These are phyloP conservation scores for Platycheirus albimanus DNA, from an alignment of 2,888 invertebrate species.

Conservation along the genomic window DNA sequence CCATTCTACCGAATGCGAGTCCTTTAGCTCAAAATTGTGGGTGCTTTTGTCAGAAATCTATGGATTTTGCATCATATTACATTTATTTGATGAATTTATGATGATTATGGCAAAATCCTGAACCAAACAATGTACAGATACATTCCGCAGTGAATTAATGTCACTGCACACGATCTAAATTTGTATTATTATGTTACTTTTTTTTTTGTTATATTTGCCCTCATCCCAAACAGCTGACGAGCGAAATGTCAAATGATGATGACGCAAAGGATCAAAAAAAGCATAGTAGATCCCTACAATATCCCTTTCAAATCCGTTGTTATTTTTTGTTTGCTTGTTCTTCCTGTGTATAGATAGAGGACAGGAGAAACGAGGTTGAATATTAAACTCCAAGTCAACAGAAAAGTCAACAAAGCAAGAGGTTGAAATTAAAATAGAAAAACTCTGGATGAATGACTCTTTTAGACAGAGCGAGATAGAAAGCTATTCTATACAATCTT, in stretches of 20 bases:
- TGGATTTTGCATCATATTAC: slow-evolving; percentile 51
- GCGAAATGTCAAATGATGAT: slow-evolving; percentile 57
- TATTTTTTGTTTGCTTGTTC: slow-evolving; percentile 16
- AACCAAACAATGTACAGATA: slow-evolving; percentile 14
- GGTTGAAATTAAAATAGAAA: slow-evolving; percentile 60
- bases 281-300: slow-evolving; percentile 23
- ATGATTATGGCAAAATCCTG: slow-evolving; percentile 28
- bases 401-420: slow-evolving; percentile 66
- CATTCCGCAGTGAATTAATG: slow-evolving; percentile 49
- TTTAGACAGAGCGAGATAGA: background rate
- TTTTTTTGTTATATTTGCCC: too few relatives aligned
- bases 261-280: slow-evolving; percentile 54
- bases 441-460: slow-evolving; percentile 27
- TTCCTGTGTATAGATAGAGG: slow-evolving; percentile 14
- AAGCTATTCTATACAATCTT: background rate
- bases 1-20: background rate
- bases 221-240: slow-evolving; percentile 58
- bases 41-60: background rate
- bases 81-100: slow-evolving; percentile 48
- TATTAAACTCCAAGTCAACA: slow-evolving; percentile 73
- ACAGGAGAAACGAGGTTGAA: slow-evolving; percentile 44
- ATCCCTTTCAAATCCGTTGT: slow-evolving; percentile 59
- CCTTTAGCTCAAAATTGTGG: background rate
- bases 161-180: slow-evolving; percentile 20
- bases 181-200: background rate